Conservation (phyloP, 1,140 invertebrate species). For the Cheumatopsyche charites region DNA sequence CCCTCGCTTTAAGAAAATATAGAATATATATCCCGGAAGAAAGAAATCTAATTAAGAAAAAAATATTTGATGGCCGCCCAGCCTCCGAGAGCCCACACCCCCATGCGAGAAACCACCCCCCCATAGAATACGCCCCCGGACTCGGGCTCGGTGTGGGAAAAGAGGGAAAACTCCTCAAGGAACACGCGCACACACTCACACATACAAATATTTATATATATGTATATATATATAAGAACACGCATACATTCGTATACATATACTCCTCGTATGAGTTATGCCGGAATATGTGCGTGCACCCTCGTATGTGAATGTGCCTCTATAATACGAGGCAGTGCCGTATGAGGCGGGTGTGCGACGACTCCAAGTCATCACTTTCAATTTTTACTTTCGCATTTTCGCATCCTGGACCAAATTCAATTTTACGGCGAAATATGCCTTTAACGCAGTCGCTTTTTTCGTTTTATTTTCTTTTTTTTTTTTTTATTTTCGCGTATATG, state of each 20-base stretch:
- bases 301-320: not conserved
- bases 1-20: constrained; percentile 42
- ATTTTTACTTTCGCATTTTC: constrained; percentile 15
- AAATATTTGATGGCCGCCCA: constrained; percentile 47
- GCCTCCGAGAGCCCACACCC: constrained; percentile 5
- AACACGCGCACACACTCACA: constrained; percentile 21
- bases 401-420: constrained; percentile 14
- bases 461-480: not conserved
- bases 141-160: constrained; percentile 14
- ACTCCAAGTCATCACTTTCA: constrained; percentile 21
- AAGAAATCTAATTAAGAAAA: constrained; percentile 50
- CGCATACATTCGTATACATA: not conserved
- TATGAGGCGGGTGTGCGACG: not conserved
- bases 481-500: not conserved
- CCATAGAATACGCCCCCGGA: too few relatives aligned
- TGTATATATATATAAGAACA: constrained; percentile 1
- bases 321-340: not conserved
- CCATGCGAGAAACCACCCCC: not conserved
- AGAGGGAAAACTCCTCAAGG: constrained; percentile 14
- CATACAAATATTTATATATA: not conserved
- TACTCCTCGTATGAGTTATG: not conserved
- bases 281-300: not conserved
- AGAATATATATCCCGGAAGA: constrained; percentile 44
- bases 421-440: constrained; percentile 25
- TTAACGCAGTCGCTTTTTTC: constrained; percentile 11